These are phyloP conservation scores for Leptopilina drosophilae DNA, from an alignment of 2,888 invertebrate genomes.

Conservation along the genomic window DNA sequence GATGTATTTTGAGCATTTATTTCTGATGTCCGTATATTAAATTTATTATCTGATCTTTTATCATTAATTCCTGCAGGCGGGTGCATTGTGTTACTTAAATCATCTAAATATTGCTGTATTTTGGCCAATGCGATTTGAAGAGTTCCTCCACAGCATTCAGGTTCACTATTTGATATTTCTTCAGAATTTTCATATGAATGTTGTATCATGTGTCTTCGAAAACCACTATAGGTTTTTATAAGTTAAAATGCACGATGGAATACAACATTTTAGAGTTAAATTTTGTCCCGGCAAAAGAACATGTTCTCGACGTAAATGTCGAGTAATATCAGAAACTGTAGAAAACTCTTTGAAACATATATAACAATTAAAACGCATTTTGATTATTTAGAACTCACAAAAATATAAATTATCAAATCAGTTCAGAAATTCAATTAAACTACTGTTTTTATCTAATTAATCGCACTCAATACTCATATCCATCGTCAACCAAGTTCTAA, in stretches of 20 bases:
- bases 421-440: not conserved
- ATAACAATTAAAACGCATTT: not conserved
- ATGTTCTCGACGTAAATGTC: constrained; percentile 3
- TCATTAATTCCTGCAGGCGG: not conserved
- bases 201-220: not conserved
- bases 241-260: not conserved
- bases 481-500: constrained; percentile 47
- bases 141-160: not conserved
- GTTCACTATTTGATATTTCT: not conserved
- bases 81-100: not conserved
- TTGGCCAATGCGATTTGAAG: not conserved
- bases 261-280: not conserved
- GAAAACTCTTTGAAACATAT: not conserved
- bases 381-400: not conserved
- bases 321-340: not conserved
- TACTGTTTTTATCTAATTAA: not conserved
- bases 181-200: not conserved
- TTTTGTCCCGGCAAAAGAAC: not conserved
- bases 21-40: not conserved
- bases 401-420: not conserved
- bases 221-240: not conserved
- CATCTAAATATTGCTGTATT: not conserved
- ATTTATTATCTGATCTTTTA: not conserved
- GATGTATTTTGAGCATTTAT: not conserved
- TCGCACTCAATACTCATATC: not conserved